Percentiles rank a stretch among this genome's conserved stretches.
Conservation (phyloP, 2,888 invertebrate genomes). For the Pseudococcus longispinus region DNA sequence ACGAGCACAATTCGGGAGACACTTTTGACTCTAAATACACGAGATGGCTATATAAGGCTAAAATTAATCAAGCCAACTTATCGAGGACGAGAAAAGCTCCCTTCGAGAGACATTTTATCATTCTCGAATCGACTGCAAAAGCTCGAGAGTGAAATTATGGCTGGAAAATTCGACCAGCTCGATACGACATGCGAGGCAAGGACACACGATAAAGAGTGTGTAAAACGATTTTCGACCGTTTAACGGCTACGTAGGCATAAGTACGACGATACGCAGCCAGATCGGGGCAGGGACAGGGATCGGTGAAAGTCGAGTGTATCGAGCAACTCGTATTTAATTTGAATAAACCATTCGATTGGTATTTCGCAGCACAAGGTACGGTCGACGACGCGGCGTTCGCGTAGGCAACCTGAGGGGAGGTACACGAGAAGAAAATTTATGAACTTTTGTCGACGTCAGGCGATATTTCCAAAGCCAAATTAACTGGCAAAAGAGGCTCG, state of each 20-base stretch:
- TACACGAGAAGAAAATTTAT: neutral
- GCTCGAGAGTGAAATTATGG: neutral
- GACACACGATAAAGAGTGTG: neutral
- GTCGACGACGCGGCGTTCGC: neutral
- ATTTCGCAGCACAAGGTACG: neutral
- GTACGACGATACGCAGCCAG: neutral
- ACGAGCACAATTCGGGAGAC: neutral
- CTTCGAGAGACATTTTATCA: neutral
- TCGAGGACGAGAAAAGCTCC: neutral
- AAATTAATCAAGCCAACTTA: neutral
- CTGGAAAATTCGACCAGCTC: neutral
- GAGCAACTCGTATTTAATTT: slow-evolving; percentile 14
- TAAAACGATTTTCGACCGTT: slow-evolving; percentile 7
- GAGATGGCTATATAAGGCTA: neutral
- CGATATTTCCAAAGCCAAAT: slow-evolving; percentile 29
- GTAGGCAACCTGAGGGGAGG: neutral
- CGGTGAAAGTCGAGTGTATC: neutral
- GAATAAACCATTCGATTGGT: slow-evolving; percentile 24
- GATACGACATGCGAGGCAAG: neutral
- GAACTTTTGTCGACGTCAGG: slow-evolving; percentile 34
- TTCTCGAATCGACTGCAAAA: neutral
- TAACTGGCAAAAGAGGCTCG: slow-evolving; percentile 13
- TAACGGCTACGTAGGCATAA: neutral
- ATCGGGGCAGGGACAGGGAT: neutral
- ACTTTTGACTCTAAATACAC: too few species aligned